Evolutionary conservation across 2,797 vertebrate genomes (phyloP), one percentile per base, ranked within the genome.

Genomic region (Columba guinea): DNA sequence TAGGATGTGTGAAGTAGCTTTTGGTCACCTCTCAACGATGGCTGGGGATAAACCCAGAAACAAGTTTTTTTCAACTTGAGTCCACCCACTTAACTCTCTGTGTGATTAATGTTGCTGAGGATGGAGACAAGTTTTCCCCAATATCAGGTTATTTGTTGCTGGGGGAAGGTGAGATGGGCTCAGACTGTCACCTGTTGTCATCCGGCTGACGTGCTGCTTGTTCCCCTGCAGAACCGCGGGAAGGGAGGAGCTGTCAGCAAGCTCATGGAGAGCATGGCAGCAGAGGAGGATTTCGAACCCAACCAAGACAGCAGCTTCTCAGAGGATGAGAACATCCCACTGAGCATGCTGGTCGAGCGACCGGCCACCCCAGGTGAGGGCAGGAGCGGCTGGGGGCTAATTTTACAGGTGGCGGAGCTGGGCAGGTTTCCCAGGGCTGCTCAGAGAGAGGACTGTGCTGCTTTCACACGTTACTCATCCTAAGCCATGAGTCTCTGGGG

Each of bases 261-360:
- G 87, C 98, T 99, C 87, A 99, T 99, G 99, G 99, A 99, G 97
- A 99, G 99, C 97, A 99, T 99, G 99, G 99, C 99, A 0, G 99
- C 99, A 1, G 99, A 99, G 63, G 99, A 99, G 93, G 99, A 99
- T 97, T 99, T 99, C 10, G 99, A 99, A 84, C 99, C 99, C 74
- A 99, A 99, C 96, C 99, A 99, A 95, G 99, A 99, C 97, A 99
- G 99, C 90, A 99, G 99, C 98, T 99, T 99, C 98, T 99, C 99
- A 0, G 99, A 99, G 93, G 99, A 99, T 5, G 99, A 99, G 82
- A 99, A 99, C 86, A 96, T 98, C 95, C 96, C 97, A 15, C 95
- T 98, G 59, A 92, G 96, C 34, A 44, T 98, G 93, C 96, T 98
- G 46, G 97, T 98, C 0, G 99, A 99, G 97, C 96, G 98, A 74